These are phyloP conservation scores for Ridgeia piscesae DNA, from an alignment of 1,140 invertebrate genomes.

Conservation along the genomic window DNA sequence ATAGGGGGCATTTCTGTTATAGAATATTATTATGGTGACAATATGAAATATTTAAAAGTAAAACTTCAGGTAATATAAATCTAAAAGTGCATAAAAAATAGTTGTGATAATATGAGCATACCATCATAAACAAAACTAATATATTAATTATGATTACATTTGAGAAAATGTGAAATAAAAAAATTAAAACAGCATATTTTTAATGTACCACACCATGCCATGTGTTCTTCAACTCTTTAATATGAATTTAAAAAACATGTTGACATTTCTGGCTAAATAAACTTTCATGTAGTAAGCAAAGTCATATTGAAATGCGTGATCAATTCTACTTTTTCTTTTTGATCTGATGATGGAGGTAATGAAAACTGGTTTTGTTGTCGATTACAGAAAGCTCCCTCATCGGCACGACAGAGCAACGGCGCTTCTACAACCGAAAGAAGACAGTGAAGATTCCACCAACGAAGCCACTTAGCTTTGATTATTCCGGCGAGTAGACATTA, in stretches of 20 bases:
- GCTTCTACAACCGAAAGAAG: background rate
- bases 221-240: background rate
- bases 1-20: no score
- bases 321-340: background rate
- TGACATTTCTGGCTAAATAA: background rate
- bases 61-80: no score
- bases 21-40: no score
- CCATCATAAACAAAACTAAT: no score
- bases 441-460: conserved; percentile 12
- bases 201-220: no score
- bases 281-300: background rate
- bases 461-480: conserved; percentile 11
- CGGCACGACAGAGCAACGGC: background rate
- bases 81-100: no score
- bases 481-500: background rate
- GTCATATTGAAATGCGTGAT: background rate
- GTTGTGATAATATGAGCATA: no score
- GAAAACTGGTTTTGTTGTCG: background rate
- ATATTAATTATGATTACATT: no score
- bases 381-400: background rate
- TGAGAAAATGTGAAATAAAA: no score
- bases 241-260: background rate
- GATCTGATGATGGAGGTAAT: background rate
- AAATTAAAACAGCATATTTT: no score
- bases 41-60: no score